Base-by-base conservation (phyloP, 2,888 invertebrate genomes). In the Chrysomela aeneicollis region DNA sequence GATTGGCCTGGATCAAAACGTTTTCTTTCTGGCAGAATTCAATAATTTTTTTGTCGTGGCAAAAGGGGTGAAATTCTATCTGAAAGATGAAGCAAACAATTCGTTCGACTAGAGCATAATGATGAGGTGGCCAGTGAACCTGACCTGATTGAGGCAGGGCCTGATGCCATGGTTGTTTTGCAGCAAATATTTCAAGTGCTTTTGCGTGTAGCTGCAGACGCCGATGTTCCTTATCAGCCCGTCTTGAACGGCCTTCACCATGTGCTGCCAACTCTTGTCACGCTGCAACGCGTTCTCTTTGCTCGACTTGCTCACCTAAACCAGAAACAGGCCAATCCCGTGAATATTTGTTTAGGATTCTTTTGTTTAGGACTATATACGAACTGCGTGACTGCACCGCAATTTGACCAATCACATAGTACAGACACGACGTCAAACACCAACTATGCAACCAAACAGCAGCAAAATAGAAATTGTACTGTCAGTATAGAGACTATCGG, bases 61-160 rank as follows among this genome's bases (percentile, higher is more conserved):
- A 90, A 77, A 89, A 88, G 0, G 94, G 94, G 82, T 94, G 93
- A 84, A 89, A 91, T 80, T 95, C 94, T 42, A 92, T 89, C 89
- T 91, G 77, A 19, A 68, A 59, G 21, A 53, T 15, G 19, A 26
- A 15, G 32, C 6, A 6, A 26, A 26, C 6, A 26, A 6, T 26
- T 3, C 26, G 4, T 26, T 6, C 3, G 6, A 26, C 26, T 26
- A 3, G 6, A 26, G 3, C 3, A 26, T 6, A 26, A 26, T 26
- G n/a, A n/a, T n/a, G n/a, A n/a, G n/a, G n/a, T n/a, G n/a, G n/a
- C n/a, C 18, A 51, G 3, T 46, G 46, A 55, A 15, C 10, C 18
- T 26, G 81, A 92, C 92, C 86, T 93, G 93, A 80, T 92, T 90
- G 0, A 94, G 90, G 66, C 89, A 87, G 18, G 93, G 92, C 66